Conservation (phyloP, 2,113 vertebrate genomes). For the Corvus moneduloides region DNA sequence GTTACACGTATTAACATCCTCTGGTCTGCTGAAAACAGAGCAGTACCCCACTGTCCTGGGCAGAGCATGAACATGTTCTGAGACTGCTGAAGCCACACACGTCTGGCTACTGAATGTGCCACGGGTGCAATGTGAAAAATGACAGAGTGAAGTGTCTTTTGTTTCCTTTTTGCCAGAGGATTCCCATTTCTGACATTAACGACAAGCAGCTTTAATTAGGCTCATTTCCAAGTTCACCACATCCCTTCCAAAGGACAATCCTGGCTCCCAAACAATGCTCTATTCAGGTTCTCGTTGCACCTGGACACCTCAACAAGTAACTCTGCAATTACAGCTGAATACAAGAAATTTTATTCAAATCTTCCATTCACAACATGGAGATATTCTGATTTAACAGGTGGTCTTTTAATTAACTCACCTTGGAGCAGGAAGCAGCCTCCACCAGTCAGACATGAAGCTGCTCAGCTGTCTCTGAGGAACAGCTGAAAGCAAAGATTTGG, state of each 20-base stretch:
- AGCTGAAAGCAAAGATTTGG: conserved; percentile 30
- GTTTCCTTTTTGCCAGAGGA: neutral
- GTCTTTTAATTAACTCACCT: conserved; percentile 23
- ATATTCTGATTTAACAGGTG: neutral
- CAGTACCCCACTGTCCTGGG: neutral
- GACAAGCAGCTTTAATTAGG: neutral
- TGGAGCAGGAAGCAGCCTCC: neutral
- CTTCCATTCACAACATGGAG: neutral
- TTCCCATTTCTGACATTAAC: neutral
- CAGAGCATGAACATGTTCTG: neutral
- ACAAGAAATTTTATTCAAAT: neutral
- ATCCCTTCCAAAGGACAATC: neutral
- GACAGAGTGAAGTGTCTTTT: neutral
- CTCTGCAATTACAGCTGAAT: neutral
- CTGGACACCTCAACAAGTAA: neutral
- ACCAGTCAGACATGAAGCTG: neutral
- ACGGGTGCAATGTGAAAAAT: neutral
- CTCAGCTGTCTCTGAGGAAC: conserved; percentile 12
- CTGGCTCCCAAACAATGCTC: neutral
- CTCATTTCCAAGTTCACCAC: neutral
- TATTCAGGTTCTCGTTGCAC: neutral
- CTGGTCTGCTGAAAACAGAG: neutral
- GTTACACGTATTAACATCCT: neutral
- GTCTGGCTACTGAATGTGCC: neutral
- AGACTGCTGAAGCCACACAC: neutral